Evolutionary conservation across 2,113 vertebrate genomes (phyloP).

Genomic region (Macquaria ambigua): DNA sequence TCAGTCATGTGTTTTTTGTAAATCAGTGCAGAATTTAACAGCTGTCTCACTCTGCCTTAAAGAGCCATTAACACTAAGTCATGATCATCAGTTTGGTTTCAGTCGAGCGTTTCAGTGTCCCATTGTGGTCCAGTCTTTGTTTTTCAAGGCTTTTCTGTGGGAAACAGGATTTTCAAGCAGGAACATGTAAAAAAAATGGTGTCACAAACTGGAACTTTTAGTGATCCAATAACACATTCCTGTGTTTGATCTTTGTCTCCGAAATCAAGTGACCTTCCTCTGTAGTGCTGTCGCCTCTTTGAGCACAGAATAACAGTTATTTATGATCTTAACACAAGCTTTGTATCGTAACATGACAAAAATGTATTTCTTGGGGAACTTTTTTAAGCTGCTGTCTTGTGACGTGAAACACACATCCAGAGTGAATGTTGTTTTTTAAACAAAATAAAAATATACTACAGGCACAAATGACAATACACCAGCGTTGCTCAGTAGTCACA

Average conservation of each 20-base stretch:
- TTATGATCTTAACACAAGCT: slow-evolving; percentile 3
- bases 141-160: background rate
- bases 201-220: background rate
- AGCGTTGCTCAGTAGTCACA: background rate
- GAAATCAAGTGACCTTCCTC: slow-evolving; percentile 46
- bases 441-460: background rate
- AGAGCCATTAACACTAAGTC: background rate
- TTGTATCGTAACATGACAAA: background rate
- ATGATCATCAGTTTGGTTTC: background rate
- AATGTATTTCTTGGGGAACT: slow-evolving; percentile 12
- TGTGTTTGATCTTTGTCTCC: background rate
- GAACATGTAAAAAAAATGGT: background rate
- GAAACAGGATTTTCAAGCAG: slow-evolving; percentile 4
- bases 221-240: background rate
- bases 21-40: slow-evolving; percentile 10
- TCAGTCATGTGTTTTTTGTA: background rate
- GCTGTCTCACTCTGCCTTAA: slow-evolving; percentile 5
- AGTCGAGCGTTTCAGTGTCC: background rate
- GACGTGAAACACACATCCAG: slow-evolving; percentile 20
- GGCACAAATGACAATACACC: slow-evolving; percentile 1
- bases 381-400: slow-evolving; percentile 18
- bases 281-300: slow-evolving; percentile 8
- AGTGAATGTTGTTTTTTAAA: background rate
- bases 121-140: background rate
- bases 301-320: slow-evolving; percentile 18